Percentiles rank a stretch among this genome's conserved stretches.
Evolutionary conservation across 2,113 vertebrate genomes (phyloP).

Genomic region (Eupsittula cactorum): DNA sequence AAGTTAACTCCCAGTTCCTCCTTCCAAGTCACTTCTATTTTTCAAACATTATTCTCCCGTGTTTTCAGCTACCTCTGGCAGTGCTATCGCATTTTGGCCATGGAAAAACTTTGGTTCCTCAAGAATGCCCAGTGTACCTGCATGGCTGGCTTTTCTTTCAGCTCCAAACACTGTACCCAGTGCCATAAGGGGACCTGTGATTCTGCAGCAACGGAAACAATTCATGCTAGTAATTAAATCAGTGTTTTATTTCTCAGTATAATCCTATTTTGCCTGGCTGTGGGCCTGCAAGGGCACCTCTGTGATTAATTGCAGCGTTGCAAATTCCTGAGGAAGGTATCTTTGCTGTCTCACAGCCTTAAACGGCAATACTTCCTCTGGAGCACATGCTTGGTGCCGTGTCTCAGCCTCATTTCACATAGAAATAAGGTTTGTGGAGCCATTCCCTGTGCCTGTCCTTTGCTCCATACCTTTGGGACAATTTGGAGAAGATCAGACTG

Average conservation of each 20-base stretch:
- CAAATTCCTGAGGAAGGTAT: neutral
- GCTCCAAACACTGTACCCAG: neutral
- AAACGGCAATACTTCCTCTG: neutral
- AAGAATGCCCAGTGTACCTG: neutral
- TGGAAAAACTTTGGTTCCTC: neutral
- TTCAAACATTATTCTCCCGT: neutral
- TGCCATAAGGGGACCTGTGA: neutral
- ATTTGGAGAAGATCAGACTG: neutral
- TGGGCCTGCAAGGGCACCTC: neutral
- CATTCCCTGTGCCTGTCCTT: neutral
- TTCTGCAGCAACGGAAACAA: neutral
- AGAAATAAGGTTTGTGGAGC: neutral
- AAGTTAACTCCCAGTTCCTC: neutral
- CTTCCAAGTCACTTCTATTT: neutral
- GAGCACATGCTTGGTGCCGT: neutral
- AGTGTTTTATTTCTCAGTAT: neutral
- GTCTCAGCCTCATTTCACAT: neutral
- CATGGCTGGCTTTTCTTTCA: neutral
- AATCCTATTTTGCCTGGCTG: neutral
- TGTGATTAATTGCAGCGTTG: neutral
- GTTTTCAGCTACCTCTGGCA: neutral
- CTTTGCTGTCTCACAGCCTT: neutral
- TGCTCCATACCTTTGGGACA: neutral
- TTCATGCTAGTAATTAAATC: neutral
- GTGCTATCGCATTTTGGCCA: neutral